These are phyloP conservation scores for Epicauta chinensis DNA, from an alignment of 1,140 invertebrate species.

Conservation along the genomic window DNA sequence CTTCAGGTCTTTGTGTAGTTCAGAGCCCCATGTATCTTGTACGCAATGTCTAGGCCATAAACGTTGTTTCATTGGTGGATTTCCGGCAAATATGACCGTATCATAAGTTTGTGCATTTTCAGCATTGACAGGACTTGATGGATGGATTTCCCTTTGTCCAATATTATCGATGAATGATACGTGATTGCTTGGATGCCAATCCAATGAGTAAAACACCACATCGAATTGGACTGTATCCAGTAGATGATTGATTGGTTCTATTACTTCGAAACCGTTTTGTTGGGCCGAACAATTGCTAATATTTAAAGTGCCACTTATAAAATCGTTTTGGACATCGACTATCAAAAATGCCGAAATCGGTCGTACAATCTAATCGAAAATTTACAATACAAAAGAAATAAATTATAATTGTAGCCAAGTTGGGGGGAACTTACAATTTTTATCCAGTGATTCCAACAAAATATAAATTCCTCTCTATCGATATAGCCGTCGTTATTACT, in stretches of 20 bases:
- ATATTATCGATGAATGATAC: slow-evolving; percentile 95
- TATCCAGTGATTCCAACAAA: slow-evolving; percentile 80
- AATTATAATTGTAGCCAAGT: no score
- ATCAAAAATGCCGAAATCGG: slow-evolving; percentile 88
- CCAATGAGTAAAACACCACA: slow-evolving; percentile 89
- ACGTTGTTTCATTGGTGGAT: slow-evolving; percentile 73
- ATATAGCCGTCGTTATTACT: slow-evolving; percentile 71
- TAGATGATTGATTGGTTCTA: slow-evolving; percentile 87
- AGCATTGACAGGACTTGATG: slow-evolving; percentile 58
- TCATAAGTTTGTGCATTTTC: slow-evolving; percentile 81
- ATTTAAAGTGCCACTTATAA: slow-evolving; percentile 90
- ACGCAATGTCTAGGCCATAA: slow-evolving; percentile 95
- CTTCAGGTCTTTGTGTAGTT: slow-evolving; percentile 87
- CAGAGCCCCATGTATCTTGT: slow-evolving; percentile 89
- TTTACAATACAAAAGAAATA: not conserved
- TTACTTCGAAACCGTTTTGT: slow-evolving; percentile 79
- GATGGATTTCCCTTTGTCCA: slow-evolving; percentile 58
- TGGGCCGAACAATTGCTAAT: slow-evolving; percentile 88
- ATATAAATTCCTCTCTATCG: slow-evolving; percentile 74
- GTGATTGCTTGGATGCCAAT: slow-evolving; percentile 97
- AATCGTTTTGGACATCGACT: slow-evolving; percentile 98
- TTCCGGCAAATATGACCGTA: slow-evolving; percentile 85
- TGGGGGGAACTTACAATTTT: slow-evolving; percentile 68
- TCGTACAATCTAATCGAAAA: slow-evolving; percentile 61
- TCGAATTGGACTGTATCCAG: slow-evolving; percentile 83